These are phyloP conservation scores for Penaeus vannamei DNA, from an alignment of 1,140 invertebrate genomes.

Conservation along the genomic window DNA sequence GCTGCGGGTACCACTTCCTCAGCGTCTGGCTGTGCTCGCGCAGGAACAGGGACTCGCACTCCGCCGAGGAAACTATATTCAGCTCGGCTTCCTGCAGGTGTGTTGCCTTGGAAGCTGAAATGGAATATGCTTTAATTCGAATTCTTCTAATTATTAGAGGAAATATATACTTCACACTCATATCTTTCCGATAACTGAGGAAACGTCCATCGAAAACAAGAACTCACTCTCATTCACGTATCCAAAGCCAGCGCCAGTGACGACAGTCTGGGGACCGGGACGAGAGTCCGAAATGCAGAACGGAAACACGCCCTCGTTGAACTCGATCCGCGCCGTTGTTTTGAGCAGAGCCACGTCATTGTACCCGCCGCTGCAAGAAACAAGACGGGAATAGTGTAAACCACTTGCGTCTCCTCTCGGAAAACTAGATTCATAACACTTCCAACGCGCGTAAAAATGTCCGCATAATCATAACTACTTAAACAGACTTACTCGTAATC, in stretches of 20 bases:
- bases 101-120: constrained; percentile 1
- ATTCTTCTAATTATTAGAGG: neutral
- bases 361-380: neutral
- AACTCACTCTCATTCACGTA: constrained; percentile 39
- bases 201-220: neutral
- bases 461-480: neutral
- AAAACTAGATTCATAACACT: neutral
- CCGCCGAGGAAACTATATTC: neutral
- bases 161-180: neutral
- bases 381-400: neutral
- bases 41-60: neutral
- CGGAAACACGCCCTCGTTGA: constrained; percentile 37
- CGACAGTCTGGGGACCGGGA: neutral
- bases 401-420: neutral
- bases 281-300: constrained; percentile 14
- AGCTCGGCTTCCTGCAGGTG: constrained; percentile 28
- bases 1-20: neutral
- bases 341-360: constrained; percentile 40
- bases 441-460: neutral
- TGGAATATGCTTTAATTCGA: neutral
- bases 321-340: neutral
- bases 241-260: constrained; percentile 31
- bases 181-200: neutral
- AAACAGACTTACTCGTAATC: constrained; percentile 4
- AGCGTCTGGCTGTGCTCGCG: neutral